Evolutionary conservation across 2,888 invertebrate genomes (phyloP), one percentile per base, ranked within the genome.

Genomic region (Odontothrips loti): DNA sequence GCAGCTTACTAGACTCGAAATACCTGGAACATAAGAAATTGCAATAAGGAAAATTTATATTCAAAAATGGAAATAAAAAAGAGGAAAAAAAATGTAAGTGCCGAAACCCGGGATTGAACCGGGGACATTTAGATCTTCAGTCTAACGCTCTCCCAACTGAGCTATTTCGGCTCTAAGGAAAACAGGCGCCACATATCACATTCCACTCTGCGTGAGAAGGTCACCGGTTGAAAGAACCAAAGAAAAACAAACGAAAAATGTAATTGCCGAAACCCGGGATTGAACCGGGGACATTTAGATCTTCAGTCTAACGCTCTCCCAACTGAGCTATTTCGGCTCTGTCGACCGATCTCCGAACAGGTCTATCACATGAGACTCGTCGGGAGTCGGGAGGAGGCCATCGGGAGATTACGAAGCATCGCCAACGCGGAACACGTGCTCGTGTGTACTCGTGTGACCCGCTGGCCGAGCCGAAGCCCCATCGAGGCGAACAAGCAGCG

Each of bases 1-100:
- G 86, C 95, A 95, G 85, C 94, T 94, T 80, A 94, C 93, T 84
- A 95, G 88, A 84, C 94, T 94, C 82, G 95, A 95, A 86, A 96
- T 95, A 85, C 95, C 96, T 96, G 87, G 0, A 86, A 86, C 79
- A 82, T 81, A 83, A 83, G 82, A 80, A 81, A 83, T 80, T 81
- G 81, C 79, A 75, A 15, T 8, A 79, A n/a, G 82, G 43, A 43
- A 34, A 81, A 47, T 79, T 29, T 79, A 47, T 34, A 79, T 20
- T 47, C 11, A 15, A 48, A 29, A 20, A 34, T 79, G 23, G 9
- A 47, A 27, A 20, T 29, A 43, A 80, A 9, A 29, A 79, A n/a
- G 27, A 29, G 43, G 63, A 12, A 79, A 82, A 79, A 47, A 23
- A 79, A 78, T 80, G 29, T 6, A 80, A 11, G 58, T 29, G 80